Percentiles rank a stretch among this genome's conserved stretches.
Conservation (phyloP, 2,113 vertebrate genomes). For the Sprattus sprattus region DNA sequence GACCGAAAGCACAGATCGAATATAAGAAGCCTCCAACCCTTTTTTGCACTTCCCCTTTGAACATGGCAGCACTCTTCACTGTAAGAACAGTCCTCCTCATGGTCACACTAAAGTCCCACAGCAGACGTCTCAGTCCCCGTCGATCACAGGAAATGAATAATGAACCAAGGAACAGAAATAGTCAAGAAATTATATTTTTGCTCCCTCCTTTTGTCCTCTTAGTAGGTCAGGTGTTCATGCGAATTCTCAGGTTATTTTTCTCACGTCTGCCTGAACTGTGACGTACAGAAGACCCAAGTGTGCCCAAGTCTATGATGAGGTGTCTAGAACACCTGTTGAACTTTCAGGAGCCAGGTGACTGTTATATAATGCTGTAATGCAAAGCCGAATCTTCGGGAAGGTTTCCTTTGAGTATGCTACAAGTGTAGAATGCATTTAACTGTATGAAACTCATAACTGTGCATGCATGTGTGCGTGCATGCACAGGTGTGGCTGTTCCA, state of each 20-base stretch:
- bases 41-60: not conserved
- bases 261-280: too few species aligned
- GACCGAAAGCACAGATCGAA: not conserved
- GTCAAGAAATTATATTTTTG: not conserved
- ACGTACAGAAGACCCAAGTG: too few species aligned
- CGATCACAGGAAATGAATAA: not conserved
- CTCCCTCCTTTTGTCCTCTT: not conserved
- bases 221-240: not conserved
- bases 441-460: not conserved
- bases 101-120: not conserved
- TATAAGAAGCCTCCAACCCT: not conserved
- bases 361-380: not conserved
- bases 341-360: too few species aligned
- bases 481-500: not conserved
- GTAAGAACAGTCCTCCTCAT: not conserved
- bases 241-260: not conserved
- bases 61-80: not conserved
- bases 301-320: too few species aligned
- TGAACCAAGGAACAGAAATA: not conserved
- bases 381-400: not conserved
- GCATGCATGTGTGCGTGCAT: not conserved
- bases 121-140: not conserved
- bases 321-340: too few species aligned
- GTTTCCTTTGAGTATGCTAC: not conserved
- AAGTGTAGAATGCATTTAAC: not conserved